Conservation (phyloP, 2,797 vertebrate species). For the Artibeus lituratus region DNA sequence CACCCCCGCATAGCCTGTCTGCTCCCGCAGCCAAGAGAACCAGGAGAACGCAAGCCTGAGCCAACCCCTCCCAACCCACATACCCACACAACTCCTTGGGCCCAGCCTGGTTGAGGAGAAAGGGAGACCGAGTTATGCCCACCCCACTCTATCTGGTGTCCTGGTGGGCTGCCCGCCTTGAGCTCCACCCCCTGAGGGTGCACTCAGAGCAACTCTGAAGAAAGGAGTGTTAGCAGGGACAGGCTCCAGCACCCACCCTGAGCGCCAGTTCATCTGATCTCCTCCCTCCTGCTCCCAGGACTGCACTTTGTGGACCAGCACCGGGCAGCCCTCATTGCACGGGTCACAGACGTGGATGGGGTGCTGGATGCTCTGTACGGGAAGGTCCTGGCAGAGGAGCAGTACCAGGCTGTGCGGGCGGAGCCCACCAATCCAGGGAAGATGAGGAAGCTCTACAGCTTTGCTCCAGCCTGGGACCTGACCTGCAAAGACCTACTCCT, state of each 20-base stretch:
- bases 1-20: not conserved
- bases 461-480: conserved; percentile 51
- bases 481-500: conserved; percentile 63
- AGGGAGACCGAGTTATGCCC: not conserved
- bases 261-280: not conserved
- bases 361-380: conserved; percentile 58
- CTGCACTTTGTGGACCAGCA: conserved; percentile 65
- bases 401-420: conserved; percentile 59
- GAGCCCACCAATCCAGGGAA: conserved; percentile 27
- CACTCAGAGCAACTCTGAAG: not conserved
- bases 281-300: not conserved
- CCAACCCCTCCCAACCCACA: not conserved
- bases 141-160: too few species aligned
- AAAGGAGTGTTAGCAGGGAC: not conserved
- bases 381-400: not conserved
- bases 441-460: conserved; percentile 70
- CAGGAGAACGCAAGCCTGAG: not conserved
- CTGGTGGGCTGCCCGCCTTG: not conserved
- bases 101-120: too few species aligned
- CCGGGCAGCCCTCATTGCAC: conserved; percentile 25
- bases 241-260: not conserved
- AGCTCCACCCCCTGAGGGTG: not conserved
- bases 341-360: conserved; percentile 37
- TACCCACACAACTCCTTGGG: not conserved
- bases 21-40: not conserved